These are phyloP conservation scores for Strigamia crassipes DNA, from an alignment of 2,888 invertebrate species.

Conservation along the genomic window DNA sequence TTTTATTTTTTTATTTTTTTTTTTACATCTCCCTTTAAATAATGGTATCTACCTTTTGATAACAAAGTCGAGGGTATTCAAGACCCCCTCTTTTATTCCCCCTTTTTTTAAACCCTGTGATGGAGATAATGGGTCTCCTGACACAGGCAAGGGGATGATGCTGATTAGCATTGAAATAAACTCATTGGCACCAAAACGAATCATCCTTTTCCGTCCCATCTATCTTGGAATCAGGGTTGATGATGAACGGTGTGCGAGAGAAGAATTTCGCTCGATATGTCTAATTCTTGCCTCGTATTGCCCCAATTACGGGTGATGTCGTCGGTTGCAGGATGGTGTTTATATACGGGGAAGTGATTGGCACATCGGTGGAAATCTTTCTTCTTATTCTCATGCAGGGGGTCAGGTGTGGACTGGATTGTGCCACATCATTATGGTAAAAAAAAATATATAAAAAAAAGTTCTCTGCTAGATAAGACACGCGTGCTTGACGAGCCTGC, in stretches of 20 bases:
- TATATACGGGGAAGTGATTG: background rate
- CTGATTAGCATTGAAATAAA: constrained; percentile 42
- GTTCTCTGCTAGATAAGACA: background rate
- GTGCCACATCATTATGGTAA: constrained; percentile 31
- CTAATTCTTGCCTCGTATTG: constrained; percentile 16
- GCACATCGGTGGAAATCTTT: background rate
- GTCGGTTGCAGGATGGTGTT: background rate
- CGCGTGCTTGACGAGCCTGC: constrained; percentile 38
- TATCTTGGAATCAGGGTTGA: background rate
- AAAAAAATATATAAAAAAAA: background rate
- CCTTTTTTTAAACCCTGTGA: constrained; percentile 1
- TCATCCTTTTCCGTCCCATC: constrained; percentile 36
- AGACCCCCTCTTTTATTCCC: background rate
- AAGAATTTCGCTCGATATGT: background rate
- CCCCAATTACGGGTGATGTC: constrained; percentile 23
- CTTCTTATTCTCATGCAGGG: background rate
- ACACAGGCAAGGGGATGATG: constrained; percentile 19
- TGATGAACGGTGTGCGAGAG: constrained; percentile 1
- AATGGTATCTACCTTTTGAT: constrained; percentile 7
- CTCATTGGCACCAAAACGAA: constrained; percentile 40
- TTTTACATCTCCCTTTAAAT: background rate
- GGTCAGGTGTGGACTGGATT: constrained; percentile 39
- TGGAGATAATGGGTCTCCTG: constrained; percentile 40
- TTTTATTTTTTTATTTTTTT: background rate
- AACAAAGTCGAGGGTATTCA: constrained; percentile 8